phyloP scores from a whole-genome alignment of 1,140 invertebrate genomes.

The Drosophila equinoxialis region DNA sequence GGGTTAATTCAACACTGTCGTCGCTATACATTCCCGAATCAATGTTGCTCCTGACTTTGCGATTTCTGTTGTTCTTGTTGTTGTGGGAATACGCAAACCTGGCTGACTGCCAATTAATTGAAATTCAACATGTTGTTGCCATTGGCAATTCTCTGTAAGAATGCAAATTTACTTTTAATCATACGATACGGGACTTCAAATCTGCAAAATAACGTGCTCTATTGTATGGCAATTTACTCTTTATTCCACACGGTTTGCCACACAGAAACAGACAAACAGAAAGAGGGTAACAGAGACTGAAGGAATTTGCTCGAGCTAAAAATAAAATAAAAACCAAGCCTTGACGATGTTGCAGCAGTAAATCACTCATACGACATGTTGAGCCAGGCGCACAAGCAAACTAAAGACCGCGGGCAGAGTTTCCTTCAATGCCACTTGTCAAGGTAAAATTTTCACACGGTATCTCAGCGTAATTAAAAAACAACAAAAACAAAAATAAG shows the following conservation, averaged over 20 bases:
- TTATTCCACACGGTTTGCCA: slow-evolving; percentile 22
- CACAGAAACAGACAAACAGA: slow-evolving; percentile 19
- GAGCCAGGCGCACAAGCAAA: slow-evolving; percentile 7
- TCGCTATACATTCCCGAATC: slow-evolving; percentile 47
- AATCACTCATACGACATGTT: slow-evolving; percentile 53
- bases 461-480: neutral
- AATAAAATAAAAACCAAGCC: slow-evolving; percentile 30
- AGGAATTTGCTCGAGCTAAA: slow-evolving; percentile 29
- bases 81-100: slow-evolving; percentile 19
- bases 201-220: slow-evolving; percentile 18
- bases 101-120: slow-evolving; percentile 57
- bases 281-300: neutral
- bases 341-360: slow-evolving; percentile 29
- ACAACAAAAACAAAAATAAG: neutral
- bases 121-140: slow-evolving; percentile 55
- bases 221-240: slow-evolving; percentile 29
- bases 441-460: neutral
- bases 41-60: neutral
- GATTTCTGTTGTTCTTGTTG: slow-evolving; percentile 8
- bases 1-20: slow-evolving; percentile 11
- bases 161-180: slow-evolving; percentile 35
- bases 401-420: neutral
- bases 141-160: slow-evolving; percentile 49
- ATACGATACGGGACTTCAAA: slow-evolving; percentile 23
- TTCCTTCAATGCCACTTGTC: neutral